Percentiles rank a stretch among this genome's conserved stretches.
Conservation (phyloP, 2,113 vertebrate genomes). For the Orcinus orca region DNA sequence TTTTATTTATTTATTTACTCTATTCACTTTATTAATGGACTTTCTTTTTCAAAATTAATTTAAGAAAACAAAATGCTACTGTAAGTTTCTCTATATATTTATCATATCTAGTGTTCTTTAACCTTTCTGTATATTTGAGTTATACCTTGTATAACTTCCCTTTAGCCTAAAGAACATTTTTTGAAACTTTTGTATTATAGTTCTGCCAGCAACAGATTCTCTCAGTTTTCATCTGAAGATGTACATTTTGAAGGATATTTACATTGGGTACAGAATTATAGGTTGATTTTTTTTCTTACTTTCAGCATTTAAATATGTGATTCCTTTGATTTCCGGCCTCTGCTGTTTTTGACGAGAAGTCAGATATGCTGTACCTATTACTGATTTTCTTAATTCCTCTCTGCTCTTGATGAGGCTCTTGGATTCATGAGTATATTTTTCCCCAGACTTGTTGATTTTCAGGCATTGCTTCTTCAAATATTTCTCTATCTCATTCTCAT, state of each 20-base stretch:
- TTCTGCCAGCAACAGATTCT: background rate
- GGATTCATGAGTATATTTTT: background rate
- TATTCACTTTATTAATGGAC: background rate
- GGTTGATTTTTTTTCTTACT: background rate
- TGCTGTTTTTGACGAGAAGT: background rate
- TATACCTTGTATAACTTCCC: background rate
- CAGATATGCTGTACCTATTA: background rate
- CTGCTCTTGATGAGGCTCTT: background rate
- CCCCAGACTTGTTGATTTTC: background rate
- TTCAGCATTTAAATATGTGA: background rate
- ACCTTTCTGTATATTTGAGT: background rate
- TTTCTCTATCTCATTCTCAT: background rate
- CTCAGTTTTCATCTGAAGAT: background rate
- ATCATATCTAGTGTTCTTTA: background rate
- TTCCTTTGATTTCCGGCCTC: background rate
- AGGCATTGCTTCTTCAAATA: background rate
- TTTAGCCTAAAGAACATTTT: background rate
- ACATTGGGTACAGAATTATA: background rate
- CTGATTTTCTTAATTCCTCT: background rate
- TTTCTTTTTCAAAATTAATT: background rate
- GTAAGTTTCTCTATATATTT: background rate
- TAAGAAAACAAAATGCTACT: background rate
- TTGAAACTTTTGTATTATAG: background rate
- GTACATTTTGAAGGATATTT: background rate
- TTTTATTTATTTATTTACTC: background rate